Base-by-base conservation (phyloP, 2,888 invertebrate genomes). In the Lasioglossum morio region DNA sequence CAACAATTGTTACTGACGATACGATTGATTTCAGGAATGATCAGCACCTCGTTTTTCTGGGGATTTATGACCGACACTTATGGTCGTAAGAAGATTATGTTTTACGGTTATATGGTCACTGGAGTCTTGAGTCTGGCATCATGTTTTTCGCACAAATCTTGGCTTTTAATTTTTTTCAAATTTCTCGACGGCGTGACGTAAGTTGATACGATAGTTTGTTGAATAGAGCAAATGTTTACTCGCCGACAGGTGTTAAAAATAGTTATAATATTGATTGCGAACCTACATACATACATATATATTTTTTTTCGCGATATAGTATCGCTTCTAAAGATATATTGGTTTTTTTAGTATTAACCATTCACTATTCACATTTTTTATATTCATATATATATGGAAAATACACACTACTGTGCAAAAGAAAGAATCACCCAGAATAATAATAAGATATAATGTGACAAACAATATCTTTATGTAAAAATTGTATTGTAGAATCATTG, bases 21-120 rank as follows among this genome's bases (percentile, higher is more conserved):
- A 76, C 34, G 27, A 72, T 40, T 48, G 34, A 0, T 88, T 87
- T 70, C 74, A 96, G 96, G 96, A 78, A 96, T 96, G 96, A 95
- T 96, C 93, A 91, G 95, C 69, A 96, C 96, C 12, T 95, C 96
- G 0, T 96, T 95, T 89, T 89, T 96, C 80, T 96, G 96, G 96
- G 96, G 96, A n/a, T 95, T 95, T 16, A 86, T 95, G 86, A 93
- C 94, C 19, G 95, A 95, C 77, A 94, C 93, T 10, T 94, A 92
- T 60, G 95, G 95, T 57, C 93, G 95, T 34, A 93, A 92, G 78
- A 94, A 92, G 78, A 90, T 95, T 48, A 93, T 95, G 87, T 90
- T 93, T 77, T 94, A 93, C 75, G 94, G 95, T 84, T 95, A 94
- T 79, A 82, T 95, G 70, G 79, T 88, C 73, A 94, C 93, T 27